Base-by-base conservation (phyloP, 2,888 invertebrate genomes). In the Apoda limacodes region DNA sequence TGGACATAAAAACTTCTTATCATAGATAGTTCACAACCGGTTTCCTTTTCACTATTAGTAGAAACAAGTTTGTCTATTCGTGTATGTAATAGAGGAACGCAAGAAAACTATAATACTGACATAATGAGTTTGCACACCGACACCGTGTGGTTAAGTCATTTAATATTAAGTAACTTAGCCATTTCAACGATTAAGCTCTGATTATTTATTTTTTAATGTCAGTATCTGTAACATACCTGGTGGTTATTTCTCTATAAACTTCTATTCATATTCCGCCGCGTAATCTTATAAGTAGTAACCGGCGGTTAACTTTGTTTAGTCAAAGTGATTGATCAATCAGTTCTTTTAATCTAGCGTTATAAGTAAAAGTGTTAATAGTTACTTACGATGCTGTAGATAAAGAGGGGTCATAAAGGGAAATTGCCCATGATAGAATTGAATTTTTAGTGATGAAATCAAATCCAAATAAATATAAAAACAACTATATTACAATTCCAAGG, bases 101-200 rank as follows among this genome's bases (percentile, higher is more conserved):
- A 53, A 56, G 56, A 63, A 57, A 57, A 66, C 65, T 69, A 54
- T 60, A 65, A 67, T 70, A 72, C 71, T 61, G 60, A 60, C 50
- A 54, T 64, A 59, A 72, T 70, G 63, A 68, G 58, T 60, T 63
- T 35, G 50, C 52, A 51, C 50, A 51, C 45, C 34, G 37, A 43
- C 46, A 37, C 42, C 45, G 30, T 46, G 55, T 52, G 50, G 48
- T 59, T 52, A 35, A 49, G 41, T 49, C 52, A 52, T 57, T 60
- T 64, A 55, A 54, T 46, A 33, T 45, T 39, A 40, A 40, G 42
- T 45, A 42, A 51, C 39, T 37, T 38, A 35, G 38, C 42, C 44
- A 48, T 38, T 52, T 49, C 50, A 47, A 50, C 25, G 20, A 20
- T 29, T 28, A 39, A n/a, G n/a, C n/a, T n/a, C 35, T 30, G 34